Base-by-base conservation (phyloP, 1,140 invertebrate species). In the Aleiodes sp. region DNA sequence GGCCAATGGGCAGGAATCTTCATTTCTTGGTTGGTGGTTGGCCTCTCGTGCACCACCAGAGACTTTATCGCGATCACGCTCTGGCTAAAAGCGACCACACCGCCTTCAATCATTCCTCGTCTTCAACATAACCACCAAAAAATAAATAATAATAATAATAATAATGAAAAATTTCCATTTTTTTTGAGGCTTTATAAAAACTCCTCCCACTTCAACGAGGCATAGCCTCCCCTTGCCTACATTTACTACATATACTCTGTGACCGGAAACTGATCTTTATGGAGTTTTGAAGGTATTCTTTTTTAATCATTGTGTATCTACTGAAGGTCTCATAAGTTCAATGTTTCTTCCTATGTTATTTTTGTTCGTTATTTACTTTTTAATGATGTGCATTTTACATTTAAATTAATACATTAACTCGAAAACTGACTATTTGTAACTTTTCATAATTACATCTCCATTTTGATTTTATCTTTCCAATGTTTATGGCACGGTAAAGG, bases 101-200 rank as follows among this genome's bases (percentile, higher is more conserved):
- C 67, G 56, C 60, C 67, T 61, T 69, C 67, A 69, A 69, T 69
- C 67, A 69, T 69, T 69, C 67, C 46, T 26, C 60, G 14, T 21
- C 1, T 43, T 64, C 6, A n/a, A 31, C 33, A 26, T 60, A 63
- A 63, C 67, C 35, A 63, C 60, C 41, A 37, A 26, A 63, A 64
- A 65, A 69, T 63, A 63, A 52, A 60, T 41, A 37, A 60, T 16
- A 14, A 10, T 14, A 43, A 43, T 16, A 41, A 41, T n/a, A 41
- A n/a, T 4, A 3, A 41, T 8, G n/a, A 52, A 52, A 52, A 52
- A 52, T 24, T 52, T 2, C 3, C 64, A 43, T 14, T 56, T 56
- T 60, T 60, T 57, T 1, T n/a, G n/a, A n/a, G n/a, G n/a, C 33
- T 56, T 24, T 52, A 52, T 52, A 52, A 52, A 52, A 52, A 24